These are phyloP conservation scores for Drosophila acutilabella DNA, from an alignment of 2,888 invertebrate genomes.

Conservation along the genomic window DNA sequence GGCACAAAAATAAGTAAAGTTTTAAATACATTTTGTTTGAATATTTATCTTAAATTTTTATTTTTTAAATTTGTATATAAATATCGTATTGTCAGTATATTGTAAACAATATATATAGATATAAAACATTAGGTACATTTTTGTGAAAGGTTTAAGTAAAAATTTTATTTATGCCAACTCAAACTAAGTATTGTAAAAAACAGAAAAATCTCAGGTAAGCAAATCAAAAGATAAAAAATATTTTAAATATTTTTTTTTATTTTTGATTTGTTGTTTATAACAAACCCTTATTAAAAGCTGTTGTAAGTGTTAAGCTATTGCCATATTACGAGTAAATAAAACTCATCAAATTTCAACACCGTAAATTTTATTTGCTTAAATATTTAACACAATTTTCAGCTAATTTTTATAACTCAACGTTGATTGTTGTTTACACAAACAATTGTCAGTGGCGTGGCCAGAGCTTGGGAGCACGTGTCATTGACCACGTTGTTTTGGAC, in stretches of 20 bases:
- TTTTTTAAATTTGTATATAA: too few species aligned
- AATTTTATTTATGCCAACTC: too few species aligned
- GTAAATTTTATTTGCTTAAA: slow-evolving; percentile 17
- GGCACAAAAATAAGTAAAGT: too few species aligned
- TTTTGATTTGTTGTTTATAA: background rate
- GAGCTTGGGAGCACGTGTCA: slow-evolving; percentile 54
- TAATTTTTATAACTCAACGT: slow-evolving; percentile 17
- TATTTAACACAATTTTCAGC: slow-evolving; percentile 34
- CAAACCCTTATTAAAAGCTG: background rate
- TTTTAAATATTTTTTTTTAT: too few species aligned
- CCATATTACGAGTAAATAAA: slow-evolving; percentile 12
- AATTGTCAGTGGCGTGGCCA: slow-evolving; percentile 45
- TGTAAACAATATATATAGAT: background rate
- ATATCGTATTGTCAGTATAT: too few species aligned
- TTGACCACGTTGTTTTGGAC: slow-evolving; percentile 20
- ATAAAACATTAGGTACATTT: too few species aligned
- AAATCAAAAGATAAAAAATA: too few species aligned
- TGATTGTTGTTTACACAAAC: slow-evolving; percentile 36
- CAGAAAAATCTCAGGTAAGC: too few species aligned
- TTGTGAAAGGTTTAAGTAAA: too few species aligned
- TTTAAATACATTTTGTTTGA: too few species aligned
- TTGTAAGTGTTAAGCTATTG: background rate
- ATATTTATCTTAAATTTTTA: too few species aligned
- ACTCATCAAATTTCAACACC: slow-evolving; percentile 12
- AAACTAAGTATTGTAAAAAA: too few species aligned